Evolutionary conservation across 2,797 vertebrate genomes (phyloP), one percentile per base, ranked within the genome.

Genomic region (Galagoides demidoff): DNA sequence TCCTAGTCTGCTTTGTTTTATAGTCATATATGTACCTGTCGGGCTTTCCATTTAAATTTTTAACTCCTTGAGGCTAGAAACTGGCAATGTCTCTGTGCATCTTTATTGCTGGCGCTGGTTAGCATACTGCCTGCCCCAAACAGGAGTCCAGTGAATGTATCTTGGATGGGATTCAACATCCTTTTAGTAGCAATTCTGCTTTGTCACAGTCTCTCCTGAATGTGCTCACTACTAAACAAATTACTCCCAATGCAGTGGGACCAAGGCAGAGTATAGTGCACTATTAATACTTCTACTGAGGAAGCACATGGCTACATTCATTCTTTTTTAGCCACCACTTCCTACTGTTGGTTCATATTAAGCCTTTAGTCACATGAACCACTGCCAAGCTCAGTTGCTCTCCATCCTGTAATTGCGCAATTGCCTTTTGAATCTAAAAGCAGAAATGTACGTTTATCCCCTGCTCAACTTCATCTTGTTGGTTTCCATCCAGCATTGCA

Each of bases 401-500:
- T 63, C 66, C 81, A 92, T 85, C 79, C 89, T 94, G 85, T 49
- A 55, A 88, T 93, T 96, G 92, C 19, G 0, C 89, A 97, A 97
- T 34, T 89, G 79, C 52, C 85, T 92, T 96, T 93, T 93, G 84
- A 92, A 82, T 93, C 71, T 92, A 83, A 92, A 97, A 95, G 92
- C 78, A 93, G 94, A 87, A 96, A 89, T 66, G 94, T 92, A 64
- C 81, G 39, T 79, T 89, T 71, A 82, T 83, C 39, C 77, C 61
- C 78, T 37, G 63, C 81, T 90, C 84, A 82, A 9, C 88, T 95
- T 90, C 57, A 66, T 95, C 85, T n/a, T 64, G 19, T 71, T 96
- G 92, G 83, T 95, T 82, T 96, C 89, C 63, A 22, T 87, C 81
- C 96, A 97, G 83, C 85, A 57, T 11, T 88, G 70, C 57, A 82